Conservation (phyloP, 1,140 invertebrate species). For the Drosophila sturtevanti region DNA sequence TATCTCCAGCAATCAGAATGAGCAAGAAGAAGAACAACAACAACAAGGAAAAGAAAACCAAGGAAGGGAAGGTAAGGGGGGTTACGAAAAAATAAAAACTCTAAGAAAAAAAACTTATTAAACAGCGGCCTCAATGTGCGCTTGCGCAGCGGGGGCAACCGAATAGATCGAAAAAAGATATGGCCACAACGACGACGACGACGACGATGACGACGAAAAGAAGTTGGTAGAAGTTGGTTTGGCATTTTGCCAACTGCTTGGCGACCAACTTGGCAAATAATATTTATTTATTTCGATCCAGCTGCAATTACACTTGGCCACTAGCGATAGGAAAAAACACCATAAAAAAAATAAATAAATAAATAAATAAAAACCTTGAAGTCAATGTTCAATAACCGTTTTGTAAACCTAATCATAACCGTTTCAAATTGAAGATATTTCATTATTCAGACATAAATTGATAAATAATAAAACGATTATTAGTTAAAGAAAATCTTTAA, state of each 20-base stretch:
- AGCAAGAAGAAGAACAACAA: not conserved
- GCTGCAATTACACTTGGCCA: conserved; percentile 38
- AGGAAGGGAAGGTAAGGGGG: too few relatives aligned
- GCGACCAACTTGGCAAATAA: conserved; percentile 51
- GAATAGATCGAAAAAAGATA: conserved; percentile 51
- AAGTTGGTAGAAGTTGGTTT: conserved; percentile 16
- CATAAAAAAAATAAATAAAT: too few relatives aligned
- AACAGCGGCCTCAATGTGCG: conserved; percentile 26
- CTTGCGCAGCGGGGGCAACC: conserved; percentile 42
- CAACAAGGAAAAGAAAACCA: not conserved
- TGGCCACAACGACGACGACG: conserved; percentile 22
- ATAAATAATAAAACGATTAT: too few relatives aligned
- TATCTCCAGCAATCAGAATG: conserved; percentile 49
- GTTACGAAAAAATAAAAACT: not conserved
- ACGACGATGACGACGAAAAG: too few relatives aligned
- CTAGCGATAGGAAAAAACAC: not conserved
- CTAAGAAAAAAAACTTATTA: conserved; percentile 25
- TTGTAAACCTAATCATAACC: too few relatives aligned
- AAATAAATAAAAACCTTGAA: too few relatives aligned
- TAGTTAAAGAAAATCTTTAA: too few relatives aligned
- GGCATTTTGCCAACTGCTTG: conserved; percentile 45
- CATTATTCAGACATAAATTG: too few relatives aligned
- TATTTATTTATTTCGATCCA: conserved; percentile 47
- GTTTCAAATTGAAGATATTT: too few relatives aligned
- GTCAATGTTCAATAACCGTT: too few relatives aligned